Conservation (phyloP, 2,797 vertebrate species). For the Peromyscus melanophrys region DNA sequence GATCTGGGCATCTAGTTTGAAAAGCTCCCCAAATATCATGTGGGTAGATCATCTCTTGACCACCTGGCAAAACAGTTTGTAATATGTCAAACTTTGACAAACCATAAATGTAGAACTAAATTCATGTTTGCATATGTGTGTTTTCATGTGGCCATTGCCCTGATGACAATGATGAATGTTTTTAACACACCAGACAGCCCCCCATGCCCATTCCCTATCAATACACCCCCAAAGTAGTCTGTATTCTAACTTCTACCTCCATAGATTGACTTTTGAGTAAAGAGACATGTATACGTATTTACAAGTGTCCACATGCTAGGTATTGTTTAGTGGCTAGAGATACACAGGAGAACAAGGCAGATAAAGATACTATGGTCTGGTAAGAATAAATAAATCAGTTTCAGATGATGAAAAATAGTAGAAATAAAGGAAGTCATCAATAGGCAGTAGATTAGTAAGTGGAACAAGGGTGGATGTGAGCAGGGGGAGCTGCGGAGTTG, state of each 20-base stretch:
- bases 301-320: not conserved
- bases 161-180: conserved; percentile 1
- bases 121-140: not conserved
- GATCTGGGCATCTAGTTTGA: not conserved
- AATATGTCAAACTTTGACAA: not conserved
- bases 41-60: not conserved
- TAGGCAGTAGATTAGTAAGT: not conserved
- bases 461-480: not conserved
- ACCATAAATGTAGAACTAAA: not conserved
- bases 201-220: not conserved
- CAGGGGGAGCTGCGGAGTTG: not conserved
- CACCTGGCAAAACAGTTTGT: not conserved
- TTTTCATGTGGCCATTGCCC: not conserved
- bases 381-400: not conserved
- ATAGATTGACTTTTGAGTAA: not conserved
- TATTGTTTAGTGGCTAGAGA: not conserved
- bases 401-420: not conserved
- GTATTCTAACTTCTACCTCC: not conserved
- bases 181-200: not conserved
- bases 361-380: not conserved
- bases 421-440: not conserved
- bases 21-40: not conserved
- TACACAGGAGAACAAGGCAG: not conserved
- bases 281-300: not conserved
- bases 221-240: not conserved